A percentile compares a stretch with the other conserved stretches of the same genome.
phyloP scores from a whole-genome alignment of 1,140 invertebrate species.

The Neoseiulus cucumeris region DNA sequence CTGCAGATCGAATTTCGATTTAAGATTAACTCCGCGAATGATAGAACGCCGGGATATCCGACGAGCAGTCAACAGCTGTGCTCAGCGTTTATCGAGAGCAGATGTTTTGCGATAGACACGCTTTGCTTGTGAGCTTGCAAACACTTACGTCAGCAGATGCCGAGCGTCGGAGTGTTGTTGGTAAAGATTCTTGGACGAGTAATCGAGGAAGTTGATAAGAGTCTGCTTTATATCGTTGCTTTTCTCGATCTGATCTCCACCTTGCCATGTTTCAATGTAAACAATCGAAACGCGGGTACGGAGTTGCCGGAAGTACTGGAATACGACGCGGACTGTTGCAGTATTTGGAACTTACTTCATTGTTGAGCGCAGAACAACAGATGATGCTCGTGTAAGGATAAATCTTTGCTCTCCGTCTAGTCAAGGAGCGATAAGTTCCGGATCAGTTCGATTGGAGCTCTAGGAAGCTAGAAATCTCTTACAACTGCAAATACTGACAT shows the following conservation, averaged over 20 bases:
- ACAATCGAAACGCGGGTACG: slow-evolving; percentile 80
- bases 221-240: slow-evolving; percentile 35
- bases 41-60: background rate
- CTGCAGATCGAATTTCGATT: background rate
- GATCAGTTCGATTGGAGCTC: too few relatives aligned
- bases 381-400: background rate
- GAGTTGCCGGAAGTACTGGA: slow-evolving; percentile 73
- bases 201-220: slow-evolving; percentile 70
- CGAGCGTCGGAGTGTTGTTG: slow-evolving; percentile 66
- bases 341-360: too few relatives aligned
- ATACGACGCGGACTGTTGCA: slow-evolving; percentile 17
- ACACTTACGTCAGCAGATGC: slow-evolving; percentile 67
- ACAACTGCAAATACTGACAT: background rate
- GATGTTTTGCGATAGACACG: background rate
- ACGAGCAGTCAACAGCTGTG: too few relatives aligned
- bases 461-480: too few relatives aligned
- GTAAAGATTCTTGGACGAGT: slow-evolving; percentile 56
- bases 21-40: background rate
- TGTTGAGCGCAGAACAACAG: background rate
- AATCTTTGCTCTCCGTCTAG: too few relatives aligned
- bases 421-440: background rate
- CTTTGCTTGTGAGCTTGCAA: background rate
- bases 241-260: slow-evolving; percentile 59
- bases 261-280: slow-evolving; percentile 88
- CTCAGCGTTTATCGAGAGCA: background rate